phyloP scores from a whole-genome alignment of 2,113 vertebrate species.

The Ictidomys tridecemlineatus region DNA sequence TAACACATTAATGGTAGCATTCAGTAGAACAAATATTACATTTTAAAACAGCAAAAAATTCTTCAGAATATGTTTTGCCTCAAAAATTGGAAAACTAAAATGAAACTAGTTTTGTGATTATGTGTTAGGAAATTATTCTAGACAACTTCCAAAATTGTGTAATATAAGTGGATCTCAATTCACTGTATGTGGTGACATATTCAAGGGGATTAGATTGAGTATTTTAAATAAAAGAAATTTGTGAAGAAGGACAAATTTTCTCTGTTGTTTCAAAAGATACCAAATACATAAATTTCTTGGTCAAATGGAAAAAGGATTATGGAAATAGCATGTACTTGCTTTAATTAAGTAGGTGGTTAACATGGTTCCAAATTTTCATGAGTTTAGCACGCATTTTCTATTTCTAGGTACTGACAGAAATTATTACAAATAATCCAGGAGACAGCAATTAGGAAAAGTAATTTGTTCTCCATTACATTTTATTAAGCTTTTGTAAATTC shows the following conservation, averaged over 20 bases:
- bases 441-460: background rate
- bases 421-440: background rate
- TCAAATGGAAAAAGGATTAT: background rate
- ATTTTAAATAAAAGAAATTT: background rate
- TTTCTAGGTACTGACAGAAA: background rate
- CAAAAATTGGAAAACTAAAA: background rate
- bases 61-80: background rate
- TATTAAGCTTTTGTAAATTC: conserved; percentile 1
- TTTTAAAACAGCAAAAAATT: background rate
- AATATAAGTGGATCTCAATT: background rate
- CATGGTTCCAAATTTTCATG: background rate
- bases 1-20: background rate
- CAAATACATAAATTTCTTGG: background rate
- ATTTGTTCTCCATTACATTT: conserved; percentile 16
- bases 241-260: background rate
- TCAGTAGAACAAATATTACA: background rate
- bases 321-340: background rate
- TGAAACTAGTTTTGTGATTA: background rate
- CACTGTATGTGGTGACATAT: background rate
- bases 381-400: background rate
- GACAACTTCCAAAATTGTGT: background rate
- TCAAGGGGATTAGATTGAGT: background rate
- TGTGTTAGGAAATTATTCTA: background rate
- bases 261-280: background rate
- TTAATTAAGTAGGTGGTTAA: background rate